A percentile compares a stretch with the other conserved stretches of the same genome.
Evolutionary conservation across 2,113 vertebrate genomes (phyloP).

Genomic region (Phrynosoma platyrhinos): DNA sequence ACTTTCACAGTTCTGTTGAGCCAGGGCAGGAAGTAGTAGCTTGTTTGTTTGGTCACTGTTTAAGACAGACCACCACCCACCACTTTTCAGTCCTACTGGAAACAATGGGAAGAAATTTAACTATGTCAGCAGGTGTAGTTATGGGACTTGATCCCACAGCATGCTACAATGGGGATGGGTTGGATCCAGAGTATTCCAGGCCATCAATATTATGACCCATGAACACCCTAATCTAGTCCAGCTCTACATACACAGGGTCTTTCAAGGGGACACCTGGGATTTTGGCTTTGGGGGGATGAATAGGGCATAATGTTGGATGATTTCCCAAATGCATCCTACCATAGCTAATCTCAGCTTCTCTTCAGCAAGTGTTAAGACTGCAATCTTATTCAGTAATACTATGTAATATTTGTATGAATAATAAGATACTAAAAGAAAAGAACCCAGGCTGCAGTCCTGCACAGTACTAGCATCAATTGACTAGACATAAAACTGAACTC

Average conservation of each 20-base stretch:
- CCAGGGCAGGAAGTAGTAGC: neutral
- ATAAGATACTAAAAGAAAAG: neutral
- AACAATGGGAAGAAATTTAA: neutral
- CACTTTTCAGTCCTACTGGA: neutral
- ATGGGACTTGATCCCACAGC: neutral
- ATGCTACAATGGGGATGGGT: neutral
- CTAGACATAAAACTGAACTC: neutral
- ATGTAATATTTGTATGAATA: neutral
- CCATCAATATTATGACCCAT: neutral
- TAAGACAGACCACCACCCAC: no score
- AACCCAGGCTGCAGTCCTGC: neutral
- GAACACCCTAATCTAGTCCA: neutral
- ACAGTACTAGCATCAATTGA: neutral
- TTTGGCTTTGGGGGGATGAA: neutral
- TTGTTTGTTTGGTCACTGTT: neutral
- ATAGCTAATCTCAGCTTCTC: neutral
- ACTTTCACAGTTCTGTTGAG: neutral
- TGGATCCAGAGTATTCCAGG: neutral
- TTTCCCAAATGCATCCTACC: neutral
- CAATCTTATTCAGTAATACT: neutral
- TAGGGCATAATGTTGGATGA: neutral
- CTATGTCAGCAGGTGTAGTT: neutral
- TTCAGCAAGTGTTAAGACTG: neutral
- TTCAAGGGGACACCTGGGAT: neutral
- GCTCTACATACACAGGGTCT: neutral